phyloP scores from a whole-genome alignment of 2,113 vertebrate species.

The Megalops atlanticus region DNA sequence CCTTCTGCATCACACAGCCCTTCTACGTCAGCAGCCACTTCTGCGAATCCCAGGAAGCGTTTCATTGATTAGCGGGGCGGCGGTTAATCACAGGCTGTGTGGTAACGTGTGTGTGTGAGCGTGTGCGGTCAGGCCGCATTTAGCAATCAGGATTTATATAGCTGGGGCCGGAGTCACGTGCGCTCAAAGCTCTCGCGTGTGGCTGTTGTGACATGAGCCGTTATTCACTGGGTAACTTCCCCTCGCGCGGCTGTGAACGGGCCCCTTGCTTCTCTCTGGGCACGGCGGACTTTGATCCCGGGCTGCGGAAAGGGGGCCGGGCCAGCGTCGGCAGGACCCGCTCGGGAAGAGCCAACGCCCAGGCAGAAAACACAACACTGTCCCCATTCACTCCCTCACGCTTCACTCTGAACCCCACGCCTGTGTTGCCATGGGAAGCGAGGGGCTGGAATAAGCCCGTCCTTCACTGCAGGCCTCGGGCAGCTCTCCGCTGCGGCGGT shows the following conservation, averaged over 20 bases:
- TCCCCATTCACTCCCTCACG: slow-evolving; percentile 37
- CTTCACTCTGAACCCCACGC: no score
- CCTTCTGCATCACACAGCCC: background rate
- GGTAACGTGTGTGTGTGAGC: slow-evolving; percentile 61
- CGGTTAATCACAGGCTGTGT: no score
- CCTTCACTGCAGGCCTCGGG: no score
- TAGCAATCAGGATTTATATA: no score
- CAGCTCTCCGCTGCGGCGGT: no score
- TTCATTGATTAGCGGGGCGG: background rate
- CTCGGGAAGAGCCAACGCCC: slow-evolving; percentile 7
- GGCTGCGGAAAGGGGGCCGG: background rate
- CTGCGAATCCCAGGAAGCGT: background rate
- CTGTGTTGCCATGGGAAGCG: no score
- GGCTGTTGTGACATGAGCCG: background rate
- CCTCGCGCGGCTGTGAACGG: background rate
- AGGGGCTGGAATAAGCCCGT: no score
- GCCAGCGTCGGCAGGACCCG: background rate
- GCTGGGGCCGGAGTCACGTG: no score
- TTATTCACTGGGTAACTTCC: background rate
- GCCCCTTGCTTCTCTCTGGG: background rate
- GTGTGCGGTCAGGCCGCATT: slow-evolving; percentile 9
- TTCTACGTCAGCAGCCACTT: background rate
- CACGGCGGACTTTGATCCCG: background rate
- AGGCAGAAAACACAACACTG: slow-evolving; percentile 38
- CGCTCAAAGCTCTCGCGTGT: background rate